Evolutionary conservation across 2,113 vertebrate genomes (phyloP), one percentile per base, ranked within the genome.

Genomic region (Pteropus alecto): DNA sequence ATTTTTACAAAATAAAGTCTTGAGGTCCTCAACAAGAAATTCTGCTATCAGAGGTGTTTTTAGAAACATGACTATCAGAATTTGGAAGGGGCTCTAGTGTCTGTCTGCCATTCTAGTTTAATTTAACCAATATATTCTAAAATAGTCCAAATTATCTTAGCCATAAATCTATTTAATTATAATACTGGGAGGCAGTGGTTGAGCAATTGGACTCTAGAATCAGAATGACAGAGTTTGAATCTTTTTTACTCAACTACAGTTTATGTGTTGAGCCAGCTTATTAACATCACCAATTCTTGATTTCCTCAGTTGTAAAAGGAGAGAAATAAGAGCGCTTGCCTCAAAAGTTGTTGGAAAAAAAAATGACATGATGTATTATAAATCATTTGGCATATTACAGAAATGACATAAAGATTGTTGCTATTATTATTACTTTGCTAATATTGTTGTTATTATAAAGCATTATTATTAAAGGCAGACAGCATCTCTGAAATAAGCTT

Each of bases 51-150:
- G 28, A 74, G 21, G 6, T 48, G 8, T 79, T 86, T 95, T 95
- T 18, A 70, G 19, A 86, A 95, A 92, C 19, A 85, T 56, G 74
- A 77, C 21, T 86, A 33, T 92, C 67, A 61, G 78, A 92, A 87
- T 74, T 79, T 18, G 14, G 60, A 89, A 79, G 26, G n/a, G 30
- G 88, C 30, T 91, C 46, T 33, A 54, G 14, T 91, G 38, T 74
- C 65, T 76, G 13, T 46, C 38, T 81, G 7, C 18, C 51, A 33
- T 30, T 51, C 61, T 87, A 95, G 85, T 93, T 87, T 96, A 63
- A 96, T 96, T 79, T 96, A 54, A 89, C 21, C 60, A 67, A 74
- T 84, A 26, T 54, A 92, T 73, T 38, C 21, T 58, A 94, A 82
- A 82, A 56, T 38, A 48, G 54, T 74, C 35, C 61, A 61, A 73